Evolutionary conservation across 2,888 invertebrate genomes (phyloP).

Genomic region (Neocrepidodera transversa): DNA sequence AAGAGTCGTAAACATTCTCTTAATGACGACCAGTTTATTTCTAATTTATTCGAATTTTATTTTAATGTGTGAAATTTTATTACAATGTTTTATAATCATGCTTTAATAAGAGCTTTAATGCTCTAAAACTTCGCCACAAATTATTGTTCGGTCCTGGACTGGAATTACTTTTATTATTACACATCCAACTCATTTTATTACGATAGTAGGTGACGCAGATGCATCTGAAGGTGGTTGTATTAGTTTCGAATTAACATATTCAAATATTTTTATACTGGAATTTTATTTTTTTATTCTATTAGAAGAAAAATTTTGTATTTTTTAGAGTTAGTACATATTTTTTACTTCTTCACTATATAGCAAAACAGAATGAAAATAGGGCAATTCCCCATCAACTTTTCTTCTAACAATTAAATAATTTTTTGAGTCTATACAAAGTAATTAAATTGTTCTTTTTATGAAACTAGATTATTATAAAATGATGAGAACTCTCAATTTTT

Average conservation of each 20-base stretch:
- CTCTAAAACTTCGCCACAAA: conserved; percentile 56
- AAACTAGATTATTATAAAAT: too few species aligned
- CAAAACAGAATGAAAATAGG: too few species aligned
- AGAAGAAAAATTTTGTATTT: too few species aligned
- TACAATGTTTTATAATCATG: conserved; percentile 63
- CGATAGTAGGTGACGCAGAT: conserved; percentile 25
- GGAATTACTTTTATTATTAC: conserved; percentile 37
- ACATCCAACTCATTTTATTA: conserved; percentile 27
- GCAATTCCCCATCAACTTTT: too few species aligned
- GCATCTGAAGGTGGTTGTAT: conserved; percentile 32
- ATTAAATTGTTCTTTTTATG: too few species aligned
- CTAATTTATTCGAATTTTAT: conserved; percentile 63
- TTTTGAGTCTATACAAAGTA: too few species aligned
- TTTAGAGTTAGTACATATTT: too few species aligned
- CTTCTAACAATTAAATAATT: too few species aligned
- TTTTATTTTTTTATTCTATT: conserved; percentile 3
- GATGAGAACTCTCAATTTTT: too few species aligned
- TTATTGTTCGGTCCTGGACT: conserved; percentile 43
- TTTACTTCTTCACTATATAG: too few species aligned
- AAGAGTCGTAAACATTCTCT: conserved; percentile 61
- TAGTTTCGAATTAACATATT: conserved; percentile 42
- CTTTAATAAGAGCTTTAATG: conserved; percentile 61
- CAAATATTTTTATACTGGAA: conserved; percentile 24
- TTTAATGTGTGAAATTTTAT: conserved; percentile 63
- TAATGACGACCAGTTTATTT: conserved; percentile 62